Evolutionary conservation across 2,113 vertebrate species (phyloP).

Genomic region (Tetrax tetrax): DNA sequence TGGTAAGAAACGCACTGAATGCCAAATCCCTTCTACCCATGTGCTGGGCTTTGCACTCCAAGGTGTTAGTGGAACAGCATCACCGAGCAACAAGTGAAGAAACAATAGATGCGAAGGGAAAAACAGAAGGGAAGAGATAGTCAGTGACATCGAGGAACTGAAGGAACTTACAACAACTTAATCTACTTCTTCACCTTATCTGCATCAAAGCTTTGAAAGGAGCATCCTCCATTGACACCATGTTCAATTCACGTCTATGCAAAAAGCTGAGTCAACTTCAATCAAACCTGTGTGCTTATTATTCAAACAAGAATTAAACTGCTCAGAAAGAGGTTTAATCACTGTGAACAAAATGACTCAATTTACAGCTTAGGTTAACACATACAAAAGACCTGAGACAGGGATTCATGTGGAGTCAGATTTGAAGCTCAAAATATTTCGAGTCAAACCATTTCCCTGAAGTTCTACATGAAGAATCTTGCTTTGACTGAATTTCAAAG

Average conservation of each 20-base stretch:
- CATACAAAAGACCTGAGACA: neutral
- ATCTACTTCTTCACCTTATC: neutral
- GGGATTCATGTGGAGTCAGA: neutral
- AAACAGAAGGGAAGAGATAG: neutral
- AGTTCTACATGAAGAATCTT: neutral
- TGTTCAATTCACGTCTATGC: neutral
- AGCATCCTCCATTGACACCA: neutral
- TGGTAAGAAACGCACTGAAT: neutral
- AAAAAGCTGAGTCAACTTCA: neutral
- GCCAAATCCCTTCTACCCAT: neutral
- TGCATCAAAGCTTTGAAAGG: neutral
- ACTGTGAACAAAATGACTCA: neutral
- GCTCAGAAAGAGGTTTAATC: neutral
- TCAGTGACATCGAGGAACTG: neutral
- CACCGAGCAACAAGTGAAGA: neutral
- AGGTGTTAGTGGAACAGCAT: neutral
- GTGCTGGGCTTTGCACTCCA: neutral
- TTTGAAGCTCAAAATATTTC: neutral
- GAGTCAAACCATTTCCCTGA: neutral
- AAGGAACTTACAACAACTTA: neutral
- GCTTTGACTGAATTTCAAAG: neutral
- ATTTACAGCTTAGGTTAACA: neutral
- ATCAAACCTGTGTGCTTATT: neutral
- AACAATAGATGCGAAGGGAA: fast-evolving
- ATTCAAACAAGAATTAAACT: neutral